A percentile compares a stretch with the other conserved stretches of the same genome.
phyloP scores from a whole-genome alignment of 2,888 invertebrate genomes.

The Corythucha ciliata region DNA sequence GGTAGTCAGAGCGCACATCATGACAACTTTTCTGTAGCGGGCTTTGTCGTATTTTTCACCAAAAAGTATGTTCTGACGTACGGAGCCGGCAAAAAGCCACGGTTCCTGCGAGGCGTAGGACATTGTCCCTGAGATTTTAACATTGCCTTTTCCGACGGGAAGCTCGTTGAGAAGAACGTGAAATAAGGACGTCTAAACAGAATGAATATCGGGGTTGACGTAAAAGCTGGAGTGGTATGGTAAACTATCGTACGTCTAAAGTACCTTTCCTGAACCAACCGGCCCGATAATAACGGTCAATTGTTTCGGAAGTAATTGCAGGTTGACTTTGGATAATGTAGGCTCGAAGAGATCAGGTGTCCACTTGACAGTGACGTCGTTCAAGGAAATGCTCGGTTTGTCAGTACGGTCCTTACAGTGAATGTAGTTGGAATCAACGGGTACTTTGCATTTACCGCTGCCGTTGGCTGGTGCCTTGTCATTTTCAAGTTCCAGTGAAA shows the following conservation, averaged over 20 bases:
- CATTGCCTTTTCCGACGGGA: constrained; percentile 53
- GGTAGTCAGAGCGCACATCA: constrained; percentile 59
- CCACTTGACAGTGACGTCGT: constrained; percentile 45
- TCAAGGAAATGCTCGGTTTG: constrained; percentile 43
- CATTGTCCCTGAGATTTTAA: constrained; percentile 57
- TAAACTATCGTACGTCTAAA: too few relatives aligned
- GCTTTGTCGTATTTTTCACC: constrained; percentile 63
- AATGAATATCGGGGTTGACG: too few relatives aligned
- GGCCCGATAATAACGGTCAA: constrained; percentile 62
- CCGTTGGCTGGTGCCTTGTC: too few relatives aligned
- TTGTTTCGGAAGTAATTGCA: constrained; percentile 49
- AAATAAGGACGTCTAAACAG: constrained; percentile 52
- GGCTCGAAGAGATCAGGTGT: constrained; percentile 44
- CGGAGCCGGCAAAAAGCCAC: constrained; percentile 73
- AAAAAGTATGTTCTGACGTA: constrained; percentile 88
- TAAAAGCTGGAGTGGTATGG: background rate
- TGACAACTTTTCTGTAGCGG: constrained; percentile 56
- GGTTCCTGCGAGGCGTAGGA: constrained; percentile 81
- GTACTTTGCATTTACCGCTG: too few relatives aligned
- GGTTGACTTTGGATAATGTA: constrained; percentile 48
- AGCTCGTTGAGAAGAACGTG: constrained; percentile 71
- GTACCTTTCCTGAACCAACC: constrained; percentile 67
- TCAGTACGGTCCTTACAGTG: too few relatives aligned
- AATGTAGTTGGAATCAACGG: too few relatives aligned
- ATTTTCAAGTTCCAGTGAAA: too few relatives aligned